These are phyloP conservation scores for Graphium colonna DNA, from an alignment of 2,888 invertebrate genomes.

Conservation along the genomic window DNA sequence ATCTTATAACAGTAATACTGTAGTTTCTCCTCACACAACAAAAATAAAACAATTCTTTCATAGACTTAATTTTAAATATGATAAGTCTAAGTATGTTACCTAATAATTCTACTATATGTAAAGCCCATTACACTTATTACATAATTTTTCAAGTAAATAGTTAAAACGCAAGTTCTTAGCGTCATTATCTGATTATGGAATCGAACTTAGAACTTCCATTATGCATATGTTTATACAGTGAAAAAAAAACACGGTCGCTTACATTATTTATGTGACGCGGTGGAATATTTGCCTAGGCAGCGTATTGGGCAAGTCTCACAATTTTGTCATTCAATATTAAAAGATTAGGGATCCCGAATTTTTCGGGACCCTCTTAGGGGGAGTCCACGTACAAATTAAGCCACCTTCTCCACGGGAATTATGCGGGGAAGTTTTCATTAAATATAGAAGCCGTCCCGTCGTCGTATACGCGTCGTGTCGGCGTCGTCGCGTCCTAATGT, in stretches of 20 bases:
- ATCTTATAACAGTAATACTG: too few relatives aligned
- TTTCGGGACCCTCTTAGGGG: conserved; percentile 37
- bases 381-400: conserved; percentile 43
- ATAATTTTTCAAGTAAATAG: not conserved
- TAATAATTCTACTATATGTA: too few relatives aligned
- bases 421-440: conserved; percentile 45
- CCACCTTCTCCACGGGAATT: conserved; percentile 34
- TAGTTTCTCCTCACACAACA: too few relatives aligned
- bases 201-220: not conserved
- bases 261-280: conserved; percentile 61
- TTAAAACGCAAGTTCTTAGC: not conserved
- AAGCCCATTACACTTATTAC: too few relatives aligned
- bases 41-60: too few relatives aligned
- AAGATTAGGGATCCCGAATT: conserved; percentile 48
- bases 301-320: conserved; percentile 69
- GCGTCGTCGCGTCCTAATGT: conserved; percentile 25
- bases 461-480: too few relatives aligned
- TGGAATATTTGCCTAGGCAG: conserved; percentile 52
- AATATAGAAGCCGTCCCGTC: too few relatives aligned
- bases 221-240: not conserved
- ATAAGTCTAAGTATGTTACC: too few relatives aligned
- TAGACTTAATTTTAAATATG: too few relatives aligned
- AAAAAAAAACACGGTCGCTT: conserved; percentile 39
- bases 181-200: not conserved
- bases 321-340: conserved; percentile 66